These are phyloP conservation scores for Seriola dumerili DNA, from an alignment of 2,113 vertebrate genomes.

Conservation along the genomic window DNA sequence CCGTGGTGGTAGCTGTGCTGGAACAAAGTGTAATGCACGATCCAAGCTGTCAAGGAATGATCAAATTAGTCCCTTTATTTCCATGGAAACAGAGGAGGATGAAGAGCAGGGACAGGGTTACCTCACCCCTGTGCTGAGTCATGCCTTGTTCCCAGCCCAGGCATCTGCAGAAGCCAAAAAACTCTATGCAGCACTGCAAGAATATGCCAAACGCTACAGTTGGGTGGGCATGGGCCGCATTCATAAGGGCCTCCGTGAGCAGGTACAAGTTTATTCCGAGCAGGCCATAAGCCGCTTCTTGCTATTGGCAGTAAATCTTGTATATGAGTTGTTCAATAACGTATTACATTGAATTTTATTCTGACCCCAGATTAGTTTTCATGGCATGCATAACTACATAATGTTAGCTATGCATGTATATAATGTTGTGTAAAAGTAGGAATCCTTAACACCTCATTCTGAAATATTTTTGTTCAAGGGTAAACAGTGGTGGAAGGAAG, in stretches of 20 bases:
- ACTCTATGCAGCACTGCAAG: slow-evolving; percentile 87
- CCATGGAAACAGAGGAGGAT: slow-evolving; percentile 81
- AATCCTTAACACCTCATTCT: neutral
- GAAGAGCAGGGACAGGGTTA: slow-evolving; percentile 79
- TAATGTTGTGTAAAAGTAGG: neutral
- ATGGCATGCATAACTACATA: neutral
- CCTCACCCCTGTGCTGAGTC: slow-evolving; percentile 83
- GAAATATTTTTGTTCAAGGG: neutral
- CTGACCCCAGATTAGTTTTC: neutral
- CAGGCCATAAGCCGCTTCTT: neutral
- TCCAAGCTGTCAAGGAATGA: slow-evolving; percentile 71
- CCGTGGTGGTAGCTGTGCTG: slow-evolving; percentile 68
- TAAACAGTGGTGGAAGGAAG: neutral
- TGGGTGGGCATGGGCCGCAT: slow-evolving; percentile 93
- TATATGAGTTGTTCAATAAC: neutral
- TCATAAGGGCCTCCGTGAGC: slow-evolving; percentile 86
- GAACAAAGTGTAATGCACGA: slow-evolving; percentile 68
- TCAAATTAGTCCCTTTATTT: slow-evolving; percentile 72
- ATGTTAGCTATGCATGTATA: too few relatives aligned
- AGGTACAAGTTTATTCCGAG: slow-evolving; percentile 68
- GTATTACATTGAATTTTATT: neutral
- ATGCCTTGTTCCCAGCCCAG: slow-evolving; percentile 81
- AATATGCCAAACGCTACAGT: slow-evolving; percentile 91
- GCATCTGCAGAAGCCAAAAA: slow-evolving; percentile 85
- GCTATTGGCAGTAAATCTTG: neutral